Conservation (phyloP, 2,113 vertebrate species). For the Phasianus colchicus region DNA sequence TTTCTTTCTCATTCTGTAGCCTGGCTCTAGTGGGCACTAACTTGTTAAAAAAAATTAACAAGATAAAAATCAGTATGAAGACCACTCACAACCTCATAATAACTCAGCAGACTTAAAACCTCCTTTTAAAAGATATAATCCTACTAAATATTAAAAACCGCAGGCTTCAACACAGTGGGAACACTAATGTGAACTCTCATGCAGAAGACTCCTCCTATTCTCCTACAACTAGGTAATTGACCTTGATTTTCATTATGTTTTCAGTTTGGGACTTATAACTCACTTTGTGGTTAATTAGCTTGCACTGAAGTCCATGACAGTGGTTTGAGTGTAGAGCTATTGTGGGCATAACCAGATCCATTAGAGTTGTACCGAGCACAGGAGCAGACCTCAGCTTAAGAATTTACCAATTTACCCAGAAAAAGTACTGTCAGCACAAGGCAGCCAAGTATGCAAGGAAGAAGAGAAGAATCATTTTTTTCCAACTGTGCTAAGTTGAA, state of each 20-base stretch:
- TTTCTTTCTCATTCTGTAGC: not conserved
- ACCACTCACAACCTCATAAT: not conserved
- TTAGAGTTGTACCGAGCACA: conserved; percentile 38
- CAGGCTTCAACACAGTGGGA: not conserved
- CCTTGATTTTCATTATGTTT: conserved; percentile 26
- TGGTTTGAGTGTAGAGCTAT: conserved; percentile 36
- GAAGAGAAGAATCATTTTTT: not conserved
- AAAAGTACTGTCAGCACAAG: conserved; percentile 38
- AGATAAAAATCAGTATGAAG: not conserved
- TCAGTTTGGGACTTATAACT: conserved; percentile 50
- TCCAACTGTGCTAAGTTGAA: not conserved
- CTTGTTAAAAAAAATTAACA: not conserved
- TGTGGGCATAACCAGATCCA: conserved; percentile 59
- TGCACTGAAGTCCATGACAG: not conserved
- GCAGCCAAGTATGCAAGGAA: not conserved
- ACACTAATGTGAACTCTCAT: not conserved
- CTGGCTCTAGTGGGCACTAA: not conserved
- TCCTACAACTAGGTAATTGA: conserved; percentile 12
- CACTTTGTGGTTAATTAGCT: conserved; percentile 73
- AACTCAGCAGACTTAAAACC: not conserved
- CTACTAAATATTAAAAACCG: not conserved
- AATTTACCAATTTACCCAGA: conserved; percentile 24
- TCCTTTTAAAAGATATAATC: not conserved
- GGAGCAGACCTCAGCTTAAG: not conserved
- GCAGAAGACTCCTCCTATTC: conserved; percentile 22